Evolutionary conservation across 2,888 invertebrate species (phyloP), one percentile per base, ranked within the genome.

Genomic region (Xylophagus ater): DNA sequence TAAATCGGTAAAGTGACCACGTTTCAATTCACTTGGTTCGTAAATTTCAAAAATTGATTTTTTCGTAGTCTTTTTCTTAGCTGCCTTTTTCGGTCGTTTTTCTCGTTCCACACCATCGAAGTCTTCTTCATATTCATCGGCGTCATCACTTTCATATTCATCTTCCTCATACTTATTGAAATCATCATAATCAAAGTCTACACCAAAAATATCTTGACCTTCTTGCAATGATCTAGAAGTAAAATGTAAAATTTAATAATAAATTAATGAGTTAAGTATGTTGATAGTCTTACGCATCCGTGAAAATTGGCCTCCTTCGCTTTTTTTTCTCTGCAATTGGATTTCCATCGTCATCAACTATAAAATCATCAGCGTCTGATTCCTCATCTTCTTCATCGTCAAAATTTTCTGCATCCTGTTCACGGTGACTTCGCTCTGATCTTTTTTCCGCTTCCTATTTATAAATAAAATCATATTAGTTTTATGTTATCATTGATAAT

Each of bases 201-300:
- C 93, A 19, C 97, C 98, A 60, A 98, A 98, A 49, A 97, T 93
- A 59, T 98, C 97, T 63, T 96, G 94, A 37, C 97, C 98, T 63
- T 97, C 92, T 75, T 96, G 94, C 13, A 96, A 68, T 1, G 88
- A 87, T 9, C 80, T 86, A 49, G 10, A 53, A 49, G 32, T 20
- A 39, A 12, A 29, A 4, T 13, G 8, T 43, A 33, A 37, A 40
- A 38, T 35, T 20, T 26, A 35, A 34, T 12, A 17, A 25, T n/a
- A 19, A 31, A 30, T n/a, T 24, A 28, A 12, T 14, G n/a, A 4
- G 23, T 10, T 23, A 8, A 7, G 6, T 10, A 23, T 23, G 7
- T n/a, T n/a, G n/a, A n/a, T n/a, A n/a, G n/a, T n/a, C 82, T 73
- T 70, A 84, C 79, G 86, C 85, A 66, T 92, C 89, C 32, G 82